Evolutionary conservation across 2,888 invertebrate genomes (phyloP), one percentile per base, ranked within the genome.

Genomic region (Oxycera nigricornis): DNA sequence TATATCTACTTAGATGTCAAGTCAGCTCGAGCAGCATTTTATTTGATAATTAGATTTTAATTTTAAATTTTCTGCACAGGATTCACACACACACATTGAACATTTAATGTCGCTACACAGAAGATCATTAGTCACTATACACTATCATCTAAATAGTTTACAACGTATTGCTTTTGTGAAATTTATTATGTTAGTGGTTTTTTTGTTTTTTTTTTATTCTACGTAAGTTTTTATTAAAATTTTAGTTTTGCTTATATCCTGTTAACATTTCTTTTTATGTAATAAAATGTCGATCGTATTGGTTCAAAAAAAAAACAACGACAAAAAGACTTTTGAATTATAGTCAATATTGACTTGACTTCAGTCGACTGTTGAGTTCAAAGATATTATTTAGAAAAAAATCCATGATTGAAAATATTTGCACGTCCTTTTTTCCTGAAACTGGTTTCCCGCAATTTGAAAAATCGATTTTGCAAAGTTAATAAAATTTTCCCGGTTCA

Each of bases 101-200:
- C 59, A 59, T 59, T 59, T 28, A 59, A 11, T 26, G n/a, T n/a
- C 26, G 4, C n/a, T 30, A 28, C 24, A 17, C 24, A n/a, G 46
- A n/a, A 59, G 30, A 59, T 22, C n/a, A 9, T 28, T 59, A n/a
- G n/a, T 30, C 28, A 14, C 26, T n/a, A 30, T 59, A n/a, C n/a
- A n/a, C n/a, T n/a, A 14, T 14, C 30, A 9, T 59, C 22, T 22
- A 14, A 59, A 22, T 28, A 26, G 59, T 62, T n/a, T n/a, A 17
- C 52, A 72, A 72, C 57, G 14, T 72, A 72, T 72, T 72, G 72
- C 72, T 72, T 72, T 72, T 30, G n/a, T 31, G 72, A 72, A 39
- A 57, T 28, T 17, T 57, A 20, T 26, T n/a, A n/a, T n/a, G n/a
- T n/a, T n/a, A n/a, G n/a, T n/a, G n/a, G n/a, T n/a, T n/a, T n/a